Evolutionary conservation across 1,140 invertebrate species (phyloP).

Genomic region (Coelopa frigida): DNA sequence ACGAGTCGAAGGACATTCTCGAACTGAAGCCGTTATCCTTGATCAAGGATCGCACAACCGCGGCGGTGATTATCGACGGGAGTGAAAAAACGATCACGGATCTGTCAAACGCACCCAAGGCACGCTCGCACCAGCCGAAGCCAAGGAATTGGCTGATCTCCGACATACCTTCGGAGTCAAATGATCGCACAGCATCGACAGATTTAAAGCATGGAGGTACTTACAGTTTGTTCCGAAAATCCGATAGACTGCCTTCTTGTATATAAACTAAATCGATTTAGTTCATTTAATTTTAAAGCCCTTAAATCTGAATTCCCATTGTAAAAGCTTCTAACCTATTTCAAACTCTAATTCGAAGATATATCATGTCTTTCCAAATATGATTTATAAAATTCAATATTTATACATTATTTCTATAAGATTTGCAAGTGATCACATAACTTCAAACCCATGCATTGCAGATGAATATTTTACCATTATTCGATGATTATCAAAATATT

Average conservation of each 20-base stretch:
- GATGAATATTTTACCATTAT: neutral
- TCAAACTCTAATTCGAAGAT: too few species aligned
- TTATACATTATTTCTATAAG: too few species aligned
- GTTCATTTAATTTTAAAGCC: too few species aligned
- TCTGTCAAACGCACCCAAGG: constrained; percentile 12
- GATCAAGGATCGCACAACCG: constrained; percentile 13
- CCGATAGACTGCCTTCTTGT: neutral
- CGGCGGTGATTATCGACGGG: neutral
- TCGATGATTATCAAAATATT: neutral
- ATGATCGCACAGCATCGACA: neutral
- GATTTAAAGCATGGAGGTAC: neutral
- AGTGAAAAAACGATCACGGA: constrained; percentile 4
- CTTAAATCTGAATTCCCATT: too few species aligned
- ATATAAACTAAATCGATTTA: neutral
- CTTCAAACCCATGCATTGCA: neutral
- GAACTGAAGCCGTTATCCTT: constrained; percentile 12
- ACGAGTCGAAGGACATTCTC: constrained; percentile 4
- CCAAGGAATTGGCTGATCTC: constrained; percentile 31
- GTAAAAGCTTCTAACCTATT: too few species aligned
- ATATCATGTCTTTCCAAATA: too few species aligned
- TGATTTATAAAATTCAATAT: too few species aligned
- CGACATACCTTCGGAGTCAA: constrained; percentile 7
- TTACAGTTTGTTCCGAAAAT: neutral
- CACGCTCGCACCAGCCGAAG: constrained; percentile 6
- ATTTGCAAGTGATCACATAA: neutral